These are phyloP conservation scores for Alviniconcha marisindica DNA, from an alignment of 1,140 invertebrate species.

Conservation along the genomic window DNA sequence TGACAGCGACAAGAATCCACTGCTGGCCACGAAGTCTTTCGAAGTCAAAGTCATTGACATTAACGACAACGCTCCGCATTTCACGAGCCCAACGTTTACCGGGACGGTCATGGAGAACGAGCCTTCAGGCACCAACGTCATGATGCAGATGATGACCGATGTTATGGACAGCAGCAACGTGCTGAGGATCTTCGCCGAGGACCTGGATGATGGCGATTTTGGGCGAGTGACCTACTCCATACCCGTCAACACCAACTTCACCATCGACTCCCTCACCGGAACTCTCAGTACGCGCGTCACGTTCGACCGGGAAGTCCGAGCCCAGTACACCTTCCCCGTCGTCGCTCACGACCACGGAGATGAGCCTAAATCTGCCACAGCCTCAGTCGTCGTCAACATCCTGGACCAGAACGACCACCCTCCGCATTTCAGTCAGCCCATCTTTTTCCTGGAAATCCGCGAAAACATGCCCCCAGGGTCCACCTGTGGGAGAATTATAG, in stretches of 20 bases:
- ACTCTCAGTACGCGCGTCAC: constrained; percentile 19
- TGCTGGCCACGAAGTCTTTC: constrained; percentile 60
- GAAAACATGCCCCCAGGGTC: constrained; percentile 86
- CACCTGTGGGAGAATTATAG: constrained; percentile 87
- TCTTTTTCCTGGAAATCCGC: constrained; percentile 74
- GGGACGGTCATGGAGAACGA: constrained; percentile 57
- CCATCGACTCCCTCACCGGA: constrained; percentile 37
- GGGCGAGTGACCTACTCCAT: constrained; percentile 77
- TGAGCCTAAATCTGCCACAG: constrained; percentile 28
- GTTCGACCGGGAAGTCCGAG: constrained; percentile 41
- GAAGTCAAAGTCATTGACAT: constrained; percentile 64
- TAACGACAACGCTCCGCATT: constrained; percentile 68
- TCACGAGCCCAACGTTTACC: constrained; percentile 29
- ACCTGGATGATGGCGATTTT: constrained; percentile 88
- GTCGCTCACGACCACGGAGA: constrained; percentile 88
- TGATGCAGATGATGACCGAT: constrained; percentile 82
- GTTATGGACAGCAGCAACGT: constrained; percentile 71
- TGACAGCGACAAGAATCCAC: constrained; percentile 61
- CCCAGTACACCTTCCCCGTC: constrained; percentile 34
- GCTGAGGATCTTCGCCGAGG: constrained; percentile 71
- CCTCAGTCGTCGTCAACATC: constrained; percentile 77
- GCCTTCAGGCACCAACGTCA: constrained; percentile 80
- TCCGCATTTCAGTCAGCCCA: constrained; percentile 58
- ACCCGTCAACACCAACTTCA: constrained; percentile 43
- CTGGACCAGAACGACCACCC: constrained; percentile 81